A percentile compares a stretch with the other conserved stretches of the same genome.
phyloP scores from a whole-genome alignment of 1,140 invertebrate species.

The Drosophila serrata region DNA sequence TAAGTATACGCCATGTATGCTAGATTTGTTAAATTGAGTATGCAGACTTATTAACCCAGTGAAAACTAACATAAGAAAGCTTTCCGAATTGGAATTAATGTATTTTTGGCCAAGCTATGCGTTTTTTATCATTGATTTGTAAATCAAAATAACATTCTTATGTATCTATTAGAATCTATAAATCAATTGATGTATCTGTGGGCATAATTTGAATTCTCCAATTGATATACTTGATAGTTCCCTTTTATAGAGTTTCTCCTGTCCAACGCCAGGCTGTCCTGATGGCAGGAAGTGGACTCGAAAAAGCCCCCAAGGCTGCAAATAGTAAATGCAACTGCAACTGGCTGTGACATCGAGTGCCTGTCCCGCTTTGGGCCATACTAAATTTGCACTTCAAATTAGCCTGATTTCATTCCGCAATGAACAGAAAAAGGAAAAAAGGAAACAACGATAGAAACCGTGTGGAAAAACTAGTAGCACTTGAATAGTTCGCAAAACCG shows the following conservation, averaged over 20 bases:
- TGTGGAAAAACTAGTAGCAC: neutral
- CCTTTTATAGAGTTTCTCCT: neutral
- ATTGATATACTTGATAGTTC: too few species aligned
- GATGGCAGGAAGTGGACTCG: slow-evolving; percentile 46
- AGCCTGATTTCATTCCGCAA: slow-evolving; percentile 39
- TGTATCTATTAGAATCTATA: too few species aligned
- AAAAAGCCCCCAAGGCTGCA: slow-evolving; percentile 50
- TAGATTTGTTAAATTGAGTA: too few species aligned
- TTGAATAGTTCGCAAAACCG: slow-evolving; percentile 24
- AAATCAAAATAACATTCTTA: too few species aligned
- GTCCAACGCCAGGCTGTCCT: slow-evolving; percentile 5
- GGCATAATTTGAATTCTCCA: too few species aligned
- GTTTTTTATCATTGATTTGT: too few species aligned
- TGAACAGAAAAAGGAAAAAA: neutral
- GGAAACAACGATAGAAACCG: neutral
- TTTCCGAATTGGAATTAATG: too few species aligned
- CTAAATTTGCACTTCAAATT: slow-evolving; percentile 68
- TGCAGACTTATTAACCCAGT: too few species aligned
- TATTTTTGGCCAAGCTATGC: too few species aligned
- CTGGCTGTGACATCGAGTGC: slow-evolving; percentile 56
- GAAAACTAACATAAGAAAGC: too few species aligned
- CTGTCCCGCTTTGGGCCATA: slow-evolving; percentile 45
- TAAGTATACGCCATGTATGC: too few species aligned
- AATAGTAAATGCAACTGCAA: slow-evolving; percentile 28
- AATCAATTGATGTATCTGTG: too few species aligned